These are phyloP conservation scores for Leguminivora glycinivorella DNA, from an alignment of 1,140 invertebrate genomes.

Conservation along the genomic window DNA sequence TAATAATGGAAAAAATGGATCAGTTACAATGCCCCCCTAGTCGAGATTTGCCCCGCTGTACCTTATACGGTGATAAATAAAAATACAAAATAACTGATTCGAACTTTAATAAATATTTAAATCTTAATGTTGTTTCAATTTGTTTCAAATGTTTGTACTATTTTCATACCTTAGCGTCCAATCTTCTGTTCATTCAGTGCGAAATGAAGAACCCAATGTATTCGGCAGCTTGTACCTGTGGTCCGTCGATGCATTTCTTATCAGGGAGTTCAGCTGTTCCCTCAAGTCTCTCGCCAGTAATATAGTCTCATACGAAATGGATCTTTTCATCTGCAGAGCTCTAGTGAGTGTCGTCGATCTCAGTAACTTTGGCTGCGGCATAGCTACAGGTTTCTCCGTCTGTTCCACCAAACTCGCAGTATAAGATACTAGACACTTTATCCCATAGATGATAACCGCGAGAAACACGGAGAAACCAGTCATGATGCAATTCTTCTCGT, in stretches of 20 bases:
- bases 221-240: conserved; percentile 40
- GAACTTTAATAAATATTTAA: too few species aligned
- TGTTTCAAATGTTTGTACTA: not conserved
- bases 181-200: not conserved
- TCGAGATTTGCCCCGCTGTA: too few species aligned
- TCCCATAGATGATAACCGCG: conserved; percentile 53
- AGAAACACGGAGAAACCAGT: conserved; percentile 64
- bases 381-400: conserved; percentile 9
- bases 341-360: not conserved
- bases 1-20: too few species aligned
- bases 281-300: conserved; percentile 55
- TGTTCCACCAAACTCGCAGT: conserved; percentile 47
- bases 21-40: too few species aligned
- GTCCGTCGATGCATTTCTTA: conserved; percentile 45
- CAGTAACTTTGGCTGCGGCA: not conserved
- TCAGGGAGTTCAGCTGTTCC: conserved; percentile 53
- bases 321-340: conserved; percentile 35
- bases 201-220: conserved; percentile 42
- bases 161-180: not conserved
- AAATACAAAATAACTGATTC: too few species aligned
- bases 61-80: too few species aligned
- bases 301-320: conserved; percentile 63
- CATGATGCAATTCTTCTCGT: conserved; percentile 63
- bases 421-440: conserved; percentile 53
- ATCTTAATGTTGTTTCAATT: too few species aligned